Base-by-base conservation (phyloP, 92 coral and sea anemone genomes). In the Paragorgia papillata region DNA sequence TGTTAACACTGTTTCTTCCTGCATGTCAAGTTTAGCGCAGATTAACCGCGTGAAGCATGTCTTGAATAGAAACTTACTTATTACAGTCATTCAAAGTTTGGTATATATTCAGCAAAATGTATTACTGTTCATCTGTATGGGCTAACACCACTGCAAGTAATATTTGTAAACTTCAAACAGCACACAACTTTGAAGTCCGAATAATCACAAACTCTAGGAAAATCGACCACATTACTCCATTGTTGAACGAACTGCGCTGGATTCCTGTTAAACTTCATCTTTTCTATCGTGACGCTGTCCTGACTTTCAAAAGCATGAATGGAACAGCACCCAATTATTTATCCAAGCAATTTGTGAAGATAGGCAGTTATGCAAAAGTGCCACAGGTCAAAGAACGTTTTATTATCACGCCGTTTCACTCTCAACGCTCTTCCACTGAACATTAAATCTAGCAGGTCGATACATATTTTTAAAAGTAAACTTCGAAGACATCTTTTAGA, bases 101-200 rank as follows among this genome's bases (percentile, higher is more conserved):
- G 76, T 73, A n/a, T n/a, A n/a, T n/a, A n/a, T 81, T 82, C 18
- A 74, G 86, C 9, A 63, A 74, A 60, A 39, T 82, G 66, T 74
- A 48, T 56, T 82, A 82, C 31, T 74, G 67, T 57, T 82, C 67
- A 17, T 61, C 33, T 4, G 43, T 37, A 10, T 4, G 43, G 43
- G 4, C 43, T 10, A 37, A 37, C 43, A 37, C 43, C 10, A 62
- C 76, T 49, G 76, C 76, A 62, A 34, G 15, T 26, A 82, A 82
- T 22, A 73, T 61, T 48, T 40, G 69, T 65, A 73, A 62, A 71
- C 54, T 82, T 19, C 86, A 82, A 20, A 57, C 81, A 14, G 75
- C 73, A 18, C 60, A 41, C 48, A 82, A n/a, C 35, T 75, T 75
- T 41, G 51, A 54, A 31, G 57, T 57, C 41, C 71, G 81, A 59